Evolutionary conservation across 2,113 vertebrate genomes (phyloP), one percentile per base, ranked within the genome.

Genomic region (Gymnocephalus cernua): DNA sequence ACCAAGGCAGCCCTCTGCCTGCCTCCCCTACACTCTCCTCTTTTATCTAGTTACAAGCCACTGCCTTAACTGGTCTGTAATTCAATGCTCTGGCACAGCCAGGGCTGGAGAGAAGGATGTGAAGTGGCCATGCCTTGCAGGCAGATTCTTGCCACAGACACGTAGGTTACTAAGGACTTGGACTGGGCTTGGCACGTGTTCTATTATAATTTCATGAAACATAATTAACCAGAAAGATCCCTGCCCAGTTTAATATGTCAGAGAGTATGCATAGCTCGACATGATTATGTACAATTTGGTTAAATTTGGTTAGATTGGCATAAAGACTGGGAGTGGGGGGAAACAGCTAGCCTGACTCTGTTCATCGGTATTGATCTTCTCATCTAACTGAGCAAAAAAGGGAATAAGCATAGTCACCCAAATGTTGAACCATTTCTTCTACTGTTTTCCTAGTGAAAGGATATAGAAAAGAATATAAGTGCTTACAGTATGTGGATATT

Each of bases 11-110:
- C 82, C 80, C 86, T 88, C 75, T 81, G 73, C 78, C 77, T 88
- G 56, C 83, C 85, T 84, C 82, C 79, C 86, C 56, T 90, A 77
- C 85, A 84, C 88, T 90, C 79, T 82, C 71, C 80, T 84, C 89
- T 92, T 91, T 92, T 92, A 93, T 95, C 90, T 88, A 90, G 92
- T 93, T 94, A 93, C 90, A 91, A 89, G 79, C 86, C 84, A 80
- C 80, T 88, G 90, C 90, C 84, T 84, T 89, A 92, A 91, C 91
- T 86, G 92, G 81, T 80, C 87, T 87, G 82, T 93, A 89, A 93
- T 91, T 86, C 89, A 90, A 82, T 88, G 76, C 71, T 81, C 75
- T 67, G 66, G 76, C 88, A 82, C 86, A 90, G 83, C 59, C 90
- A 76, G 66, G 64, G 63, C 56, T 59, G 71, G 50, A 63, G 63